These are phyloP conservation scores for Pristionchus japonicus DNA, from an alignment of 2,888 invertebrate species.

Conservation along the genomic window DNA sequence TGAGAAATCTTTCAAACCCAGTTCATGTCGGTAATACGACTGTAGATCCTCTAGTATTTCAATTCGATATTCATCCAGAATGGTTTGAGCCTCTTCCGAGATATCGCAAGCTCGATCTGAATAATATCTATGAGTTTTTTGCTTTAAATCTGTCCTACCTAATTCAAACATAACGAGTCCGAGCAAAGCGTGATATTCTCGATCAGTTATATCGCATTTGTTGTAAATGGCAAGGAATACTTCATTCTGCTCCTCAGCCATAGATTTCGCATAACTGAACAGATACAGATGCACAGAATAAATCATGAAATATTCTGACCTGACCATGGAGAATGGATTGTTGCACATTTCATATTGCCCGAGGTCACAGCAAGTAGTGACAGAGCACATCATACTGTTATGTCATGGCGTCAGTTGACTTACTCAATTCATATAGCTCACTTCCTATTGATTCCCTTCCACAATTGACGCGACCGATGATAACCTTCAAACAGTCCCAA, in stretches of 20 bases:
- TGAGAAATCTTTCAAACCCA: background rate
- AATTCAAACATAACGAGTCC: background rate
- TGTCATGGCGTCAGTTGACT: background rate
- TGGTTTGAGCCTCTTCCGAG: background rate
- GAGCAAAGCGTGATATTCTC: background rate
- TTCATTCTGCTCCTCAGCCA: background rate
- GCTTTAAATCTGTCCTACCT: background rate
- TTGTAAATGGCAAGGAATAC: background rate
- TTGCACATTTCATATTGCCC: background rate
- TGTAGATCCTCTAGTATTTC: background rate
- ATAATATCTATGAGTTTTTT: background rate
- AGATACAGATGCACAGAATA: background rate
- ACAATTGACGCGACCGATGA: background rate
- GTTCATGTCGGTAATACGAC: background rate
- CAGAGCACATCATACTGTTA: constrained; percentile 13
- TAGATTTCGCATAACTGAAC: background rate
- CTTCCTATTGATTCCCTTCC: background rate
- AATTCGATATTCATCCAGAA: background rate
- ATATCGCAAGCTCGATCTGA: background rate
- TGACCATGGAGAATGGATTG: background rate
- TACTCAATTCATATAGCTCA: background rate
- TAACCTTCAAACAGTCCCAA: background rate
- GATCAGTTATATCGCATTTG: background rate
- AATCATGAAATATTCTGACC: background rate
- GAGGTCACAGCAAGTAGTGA: background rate